Evolutionary conservation across 2,888 invertebrate genomes (phyloP).

Genomic region (Odiellus spinosus): DNA sequence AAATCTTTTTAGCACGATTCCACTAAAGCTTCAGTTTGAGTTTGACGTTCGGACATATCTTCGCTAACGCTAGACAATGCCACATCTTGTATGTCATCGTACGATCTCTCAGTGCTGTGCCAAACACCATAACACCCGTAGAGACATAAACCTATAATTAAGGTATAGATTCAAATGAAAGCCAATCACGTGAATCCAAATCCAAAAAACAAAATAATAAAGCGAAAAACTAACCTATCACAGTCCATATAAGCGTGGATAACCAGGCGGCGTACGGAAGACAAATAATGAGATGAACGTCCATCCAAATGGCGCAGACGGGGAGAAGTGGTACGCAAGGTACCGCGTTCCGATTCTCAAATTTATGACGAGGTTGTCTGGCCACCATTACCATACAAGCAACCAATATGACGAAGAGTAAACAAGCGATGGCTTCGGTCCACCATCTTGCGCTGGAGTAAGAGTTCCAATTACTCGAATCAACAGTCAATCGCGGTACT

Average conservation of each 20-base stretch:
- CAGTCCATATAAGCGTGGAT: constrained; percentile 17
- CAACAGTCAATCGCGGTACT: constrained; percentile 10
- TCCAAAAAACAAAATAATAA: neutral
- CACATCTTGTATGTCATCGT: constrained; percentile 8
- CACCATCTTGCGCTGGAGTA: constrained; percentile 8
- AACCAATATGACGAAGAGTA: constrained; percentile 9
- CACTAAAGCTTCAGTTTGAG: neutral
- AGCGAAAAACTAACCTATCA: constrained; percentile 16
- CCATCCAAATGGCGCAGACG: constrained; percentile 18
- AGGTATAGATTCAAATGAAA: neutral
- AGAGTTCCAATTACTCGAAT: neutral
- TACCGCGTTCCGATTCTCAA: constrained; percentile 11
- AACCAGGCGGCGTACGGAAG: constrained; percentile 18
- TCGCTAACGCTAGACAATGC: constrained; percentile 8
- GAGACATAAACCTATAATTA: constrained; percentile 12
- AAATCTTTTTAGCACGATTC: neutral
- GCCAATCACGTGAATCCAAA: neutral
- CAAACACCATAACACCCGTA: constrained; percentile 16
- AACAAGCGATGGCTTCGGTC: constrained; percentile 11
- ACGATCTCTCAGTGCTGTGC: constrained; percentile 14
- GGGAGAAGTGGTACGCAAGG: constrained; percentile 20
- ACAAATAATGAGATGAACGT: constrained; percentile 16
- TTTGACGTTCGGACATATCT: neutral
- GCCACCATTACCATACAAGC: constrained; percentile 8
- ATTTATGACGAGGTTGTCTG: constrained; percentile 15